A percentile compares a stretch with the other conserved stretches of the same genome.
phyloP scores from a whole-genome alignment of 2,797 vertebrate genomes.

The Brotula barbata region DNA sequence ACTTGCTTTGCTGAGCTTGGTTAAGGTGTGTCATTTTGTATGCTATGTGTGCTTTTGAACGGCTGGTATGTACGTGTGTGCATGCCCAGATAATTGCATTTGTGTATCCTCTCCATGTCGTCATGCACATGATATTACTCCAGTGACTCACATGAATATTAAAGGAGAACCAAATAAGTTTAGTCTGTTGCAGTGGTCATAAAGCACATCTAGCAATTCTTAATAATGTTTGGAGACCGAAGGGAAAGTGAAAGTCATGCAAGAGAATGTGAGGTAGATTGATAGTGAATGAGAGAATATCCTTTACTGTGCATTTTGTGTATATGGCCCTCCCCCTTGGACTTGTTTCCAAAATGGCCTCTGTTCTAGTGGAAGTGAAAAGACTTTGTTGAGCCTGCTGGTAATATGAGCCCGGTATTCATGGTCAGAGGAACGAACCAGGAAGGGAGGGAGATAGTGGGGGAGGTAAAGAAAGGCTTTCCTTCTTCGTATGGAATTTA shows the following conservation, averaged over 20 bases:
- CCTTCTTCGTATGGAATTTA: constrained; percentile 68
- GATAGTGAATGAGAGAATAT: constrained; percentile 26
- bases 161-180: constrained; percentile 34
- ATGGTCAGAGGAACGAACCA: constrained; percentile 64
- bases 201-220: background rate
- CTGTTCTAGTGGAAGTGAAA: constrained; percentile 70
- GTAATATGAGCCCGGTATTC: constrained; percentile 79
- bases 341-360: constrained; percentile 77
- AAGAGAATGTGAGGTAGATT: constrained; percentile 9
- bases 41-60: background rate
- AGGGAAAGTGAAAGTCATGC: constrained; percentile 4
- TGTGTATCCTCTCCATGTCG: background rate
- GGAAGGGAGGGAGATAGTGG: constrained; percentile 45
- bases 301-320: constrained; percentile 63
- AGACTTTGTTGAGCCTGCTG: constrained; percentile 67
- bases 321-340: constrained; percentile 50
- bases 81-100: background rate
- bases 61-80: background rate
- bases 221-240: constrained; percentile 5
- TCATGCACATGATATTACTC: constrained; percentile 9
- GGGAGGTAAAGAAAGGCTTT: constrained; percentile 56
- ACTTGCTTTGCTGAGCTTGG: constrained; percentile 6
- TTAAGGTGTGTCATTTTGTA: constrained; percentile 11
- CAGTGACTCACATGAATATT: constrained; percentile 32
- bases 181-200: constrained; percentile 1